Conservation (phyloP, 35 echinoderm and acorn worm genomes). For the Heliocidaris tuberculata region DNA sequence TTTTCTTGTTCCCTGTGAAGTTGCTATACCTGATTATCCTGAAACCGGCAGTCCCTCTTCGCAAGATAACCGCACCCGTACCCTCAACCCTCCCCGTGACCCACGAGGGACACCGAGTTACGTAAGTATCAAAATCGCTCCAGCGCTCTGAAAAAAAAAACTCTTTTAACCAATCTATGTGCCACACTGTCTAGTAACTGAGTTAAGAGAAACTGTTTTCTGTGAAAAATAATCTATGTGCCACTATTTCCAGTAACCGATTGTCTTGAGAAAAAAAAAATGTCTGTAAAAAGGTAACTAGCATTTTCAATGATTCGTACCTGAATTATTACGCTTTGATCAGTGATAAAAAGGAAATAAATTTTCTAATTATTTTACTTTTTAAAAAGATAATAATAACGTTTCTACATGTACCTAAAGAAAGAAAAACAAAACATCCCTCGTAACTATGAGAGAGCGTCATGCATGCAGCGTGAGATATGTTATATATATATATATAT, state of each 20-base stretch:
- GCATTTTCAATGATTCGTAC: no score
- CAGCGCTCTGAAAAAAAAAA: not conserved
- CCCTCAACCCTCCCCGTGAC: not conserved
- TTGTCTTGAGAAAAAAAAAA: no score
- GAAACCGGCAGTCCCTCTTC: not conserved
- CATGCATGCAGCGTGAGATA: no score
- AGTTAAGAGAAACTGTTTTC: not conserved
- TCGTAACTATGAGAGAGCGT: no score
- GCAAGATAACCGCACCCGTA: conserved; percentile 1
- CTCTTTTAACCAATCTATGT: not conserved
- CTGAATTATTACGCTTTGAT: no score
- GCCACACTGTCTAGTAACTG: not conserved
- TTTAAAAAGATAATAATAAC: no score
- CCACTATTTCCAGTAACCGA: not conserved
- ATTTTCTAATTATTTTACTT: no score
- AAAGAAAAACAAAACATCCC: no score
- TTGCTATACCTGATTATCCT: conserved; percentile 11
- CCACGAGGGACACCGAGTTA: not conserved
- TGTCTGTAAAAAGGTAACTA: no score
- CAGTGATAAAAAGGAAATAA: no score
- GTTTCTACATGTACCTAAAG: no score
- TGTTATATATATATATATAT: no score
- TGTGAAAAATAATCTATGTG: not conserved
- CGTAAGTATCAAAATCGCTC: not conserved
- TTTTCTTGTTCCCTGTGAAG: conserved; percentile 16